A percentile compares a stretch with the other conserved stretches of the same genome.
Conservation (phyloP, 2,888 invertebrate genomes). For the Lutraria lutraria region DNA sequence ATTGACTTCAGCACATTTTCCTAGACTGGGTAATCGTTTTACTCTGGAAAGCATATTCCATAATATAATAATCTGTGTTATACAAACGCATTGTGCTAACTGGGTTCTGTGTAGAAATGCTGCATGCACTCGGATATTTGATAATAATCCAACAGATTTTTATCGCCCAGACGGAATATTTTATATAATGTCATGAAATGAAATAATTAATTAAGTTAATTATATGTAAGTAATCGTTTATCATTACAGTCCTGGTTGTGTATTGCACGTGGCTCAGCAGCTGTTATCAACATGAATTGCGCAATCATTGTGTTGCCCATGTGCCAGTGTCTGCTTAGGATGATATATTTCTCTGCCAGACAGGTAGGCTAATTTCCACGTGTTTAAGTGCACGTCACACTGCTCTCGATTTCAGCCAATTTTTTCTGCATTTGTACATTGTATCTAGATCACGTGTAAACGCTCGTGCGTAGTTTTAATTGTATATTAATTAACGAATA, state of each 20-base stretch:
- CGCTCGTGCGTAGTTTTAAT: too few relatives aligned
- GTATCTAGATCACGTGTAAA: too few relatives aligned
- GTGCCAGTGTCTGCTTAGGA: slow-evolving; percentile 86
- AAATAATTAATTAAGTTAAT: background rate
- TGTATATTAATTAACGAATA: too few relatives aligned
- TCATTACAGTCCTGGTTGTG: slow-evolving; percentile 88
- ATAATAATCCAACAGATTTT: background rate
- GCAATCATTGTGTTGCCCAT: slow-evolving; percentile 87
- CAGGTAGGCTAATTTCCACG: slow-evolving; percentile 13
- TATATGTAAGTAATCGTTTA: background rate
- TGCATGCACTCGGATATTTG: too few relatives aligned
- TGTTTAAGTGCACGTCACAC: background rate
- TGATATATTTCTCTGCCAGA: background rate
- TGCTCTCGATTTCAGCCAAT: background rate
- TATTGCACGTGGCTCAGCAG: slow-evolving; percentile 89
- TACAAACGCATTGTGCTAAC: too few relatives aligned
- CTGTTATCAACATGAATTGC: slow-evolving; percentile 84
- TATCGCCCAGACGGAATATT: background rate
- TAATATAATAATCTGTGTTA: too few relatives aligned
- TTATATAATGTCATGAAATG: background rate
- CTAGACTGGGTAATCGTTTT: too few relatives aligned
- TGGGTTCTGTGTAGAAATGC: too few relatives aligned
- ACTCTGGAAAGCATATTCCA: too few relatives aligned
- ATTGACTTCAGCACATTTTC: too few relatives aligned
- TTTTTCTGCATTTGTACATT: too few relatives aligned